phyloP scores from a whole-genome alignment of 1,140 invertebrate species.

The Dendroctonus valens region DNA sequence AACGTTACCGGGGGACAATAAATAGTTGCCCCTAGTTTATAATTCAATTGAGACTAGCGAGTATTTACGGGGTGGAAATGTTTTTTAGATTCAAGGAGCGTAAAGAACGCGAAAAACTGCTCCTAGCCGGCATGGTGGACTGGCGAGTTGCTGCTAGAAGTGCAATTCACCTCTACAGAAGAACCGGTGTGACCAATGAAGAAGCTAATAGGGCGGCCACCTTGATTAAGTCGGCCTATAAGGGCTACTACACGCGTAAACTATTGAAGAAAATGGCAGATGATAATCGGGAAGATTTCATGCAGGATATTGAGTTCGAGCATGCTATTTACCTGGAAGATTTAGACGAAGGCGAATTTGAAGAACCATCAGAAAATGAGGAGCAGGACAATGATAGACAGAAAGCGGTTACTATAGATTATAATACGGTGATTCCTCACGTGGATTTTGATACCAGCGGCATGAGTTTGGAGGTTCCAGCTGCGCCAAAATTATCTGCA shows the following conservation, averaged over 20 bases:
- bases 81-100: slow-evolving; percentile 37
- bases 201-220: slow-evolving; percentile 51
- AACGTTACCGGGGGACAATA: no score
- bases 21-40: no score
- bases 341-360: slow-evolving; percentile 16
- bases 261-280: slow-evolving; percentile 28
- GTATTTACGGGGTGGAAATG: no score
- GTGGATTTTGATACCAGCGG: slow-evolving; percentile 30
- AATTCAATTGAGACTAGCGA: no score
- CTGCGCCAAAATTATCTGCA: slow-evolving; percentile 7
- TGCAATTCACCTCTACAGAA: slow-evolving; percentile 51
- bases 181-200: slow-evolving; percentile 49
- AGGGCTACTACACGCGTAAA: slow-evolving; percentile 50
- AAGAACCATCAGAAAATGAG: slow-evolving; percentile 1
- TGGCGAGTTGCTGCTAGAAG: slow-evolving; percentile 53
- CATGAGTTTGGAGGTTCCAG: not conserved
- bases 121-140: slow-evolving; percentile 48
- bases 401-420: slow-evolving; percentile 34
- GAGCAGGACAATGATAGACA: not conserved
- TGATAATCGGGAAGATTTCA: not conserved
- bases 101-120: slow-evolving; percentile 38
- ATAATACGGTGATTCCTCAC: slow-evolving; percentile 34
- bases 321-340: not conserved
- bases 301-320: not conserved
- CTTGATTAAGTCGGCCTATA: slow-evolving; percentile 53